phyloP scores from a whole-genome alignment of 2,888 invertebrate species.

The Synanthedon andrenaeformis region DNA sequence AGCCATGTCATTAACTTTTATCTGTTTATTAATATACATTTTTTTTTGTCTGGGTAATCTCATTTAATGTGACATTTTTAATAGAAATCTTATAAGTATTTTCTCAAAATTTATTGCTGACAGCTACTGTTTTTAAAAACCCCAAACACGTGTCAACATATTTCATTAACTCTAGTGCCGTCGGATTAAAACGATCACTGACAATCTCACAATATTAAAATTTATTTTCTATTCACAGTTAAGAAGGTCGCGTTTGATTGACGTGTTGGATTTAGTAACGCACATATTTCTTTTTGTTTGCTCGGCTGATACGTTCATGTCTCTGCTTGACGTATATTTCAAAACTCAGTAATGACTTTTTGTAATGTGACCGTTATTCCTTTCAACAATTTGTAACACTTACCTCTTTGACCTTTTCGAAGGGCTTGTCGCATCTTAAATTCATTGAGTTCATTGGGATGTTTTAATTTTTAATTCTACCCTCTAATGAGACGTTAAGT shows the following conservation, averaged over 20 bases:
- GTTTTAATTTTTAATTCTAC: not conserved
- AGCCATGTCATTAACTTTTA: slow-evolving; percentile 12
- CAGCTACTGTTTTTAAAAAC: not conserved
- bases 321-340: slow-evolving; percentile 6
- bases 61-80: too few relatives aligned
- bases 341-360: slow-evolving; percentile 13
- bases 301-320: slow-evolving; percentile 6
- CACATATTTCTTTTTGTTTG: slow-evolving; percentile 9
- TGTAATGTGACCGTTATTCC: slow-evolving; percentile 11
- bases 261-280: slow-evolving; percentile 14
- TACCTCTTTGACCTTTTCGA: not conserved
- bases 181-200: slow-evolving; percentile 8
- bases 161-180: slow-evolving; percentile 3
- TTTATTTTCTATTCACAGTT: slow-evolving; percentile 6
- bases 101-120: not conserved
- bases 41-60: too few relatives aligned
- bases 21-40: slow-evolving; percentile 3
- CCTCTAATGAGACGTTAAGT: not conserved
- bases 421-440: not conserved
- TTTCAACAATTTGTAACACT: slow-evolving; percentile 5
- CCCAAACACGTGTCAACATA: not conserved
- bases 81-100: too few relatives aligned
- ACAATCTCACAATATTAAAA: not conserved
- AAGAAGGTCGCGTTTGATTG: slow-evolving; percentile 17
- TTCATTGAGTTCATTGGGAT: not conserved